These are phyloP conservation scores for Heliconius ismenius DNA, from an alignment of 2,888 invertebrate genomes.

Conservation along the genomic window DNA sequence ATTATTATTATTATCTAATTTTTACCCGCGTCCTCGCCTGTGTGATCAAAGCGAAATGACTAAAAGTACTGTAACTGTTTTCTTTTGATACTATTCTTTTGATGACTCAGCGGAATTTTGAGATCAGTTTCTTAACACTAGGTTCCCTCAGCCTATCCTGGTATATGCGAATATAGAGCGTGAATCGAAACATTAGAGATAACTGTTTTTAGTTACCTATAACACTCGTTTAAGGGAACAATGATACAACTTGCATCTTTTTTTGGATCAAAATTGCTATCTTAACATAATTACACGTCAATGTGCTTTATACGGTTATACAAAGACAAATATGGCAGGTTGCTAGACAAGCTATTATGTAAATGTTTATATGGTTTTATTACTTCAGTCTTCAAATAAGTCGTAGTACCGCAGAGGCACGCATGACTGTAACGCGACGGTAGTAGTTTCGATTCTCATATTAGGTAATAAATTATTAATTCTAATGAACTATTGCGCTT, in stretches of 20 bases:
- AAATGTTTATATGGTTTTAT: conserved; percentile 6
- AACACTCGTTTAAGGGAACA: neutral
- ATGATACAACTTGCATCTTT: neutral
- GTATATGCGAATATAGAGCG: neutral
- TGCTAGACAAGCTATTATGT: conserved; percentile 7
- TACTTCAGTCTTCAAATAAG: neutral
- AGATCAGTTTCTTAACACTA: too few species aligned
- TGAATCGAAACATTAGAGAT: neutral
- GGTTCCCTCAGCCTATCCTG: neutral
- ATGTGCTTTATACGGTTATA: neutral
- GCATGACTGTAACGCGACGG: neutral
- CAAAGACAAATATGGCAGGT: neutral
- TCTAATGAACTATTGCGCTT: too few species aligned
- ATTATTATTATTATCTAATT: too few species aligned
- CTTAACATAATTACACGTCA: conserved; percentile 2
- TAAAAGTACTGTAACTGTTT: too few species aligned
- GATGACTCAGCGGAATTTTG: too few species aligned
- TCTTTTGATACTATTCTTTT: too few species aligned
- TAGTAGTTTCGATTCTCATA: neutral
- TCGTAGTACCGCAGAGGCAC: neutral
- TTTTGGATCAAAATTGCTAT: conserved; percentile 4
- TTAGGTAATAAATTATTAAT: neutral
- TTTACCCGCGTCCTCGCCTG: too few species aligned
- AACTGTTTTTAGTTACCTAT: neutral
- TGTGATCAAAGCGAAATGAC: too few species aligned